Conservation (phyloP, 2,888 invertebrate species). For the Lithosia quadra region DNA sequence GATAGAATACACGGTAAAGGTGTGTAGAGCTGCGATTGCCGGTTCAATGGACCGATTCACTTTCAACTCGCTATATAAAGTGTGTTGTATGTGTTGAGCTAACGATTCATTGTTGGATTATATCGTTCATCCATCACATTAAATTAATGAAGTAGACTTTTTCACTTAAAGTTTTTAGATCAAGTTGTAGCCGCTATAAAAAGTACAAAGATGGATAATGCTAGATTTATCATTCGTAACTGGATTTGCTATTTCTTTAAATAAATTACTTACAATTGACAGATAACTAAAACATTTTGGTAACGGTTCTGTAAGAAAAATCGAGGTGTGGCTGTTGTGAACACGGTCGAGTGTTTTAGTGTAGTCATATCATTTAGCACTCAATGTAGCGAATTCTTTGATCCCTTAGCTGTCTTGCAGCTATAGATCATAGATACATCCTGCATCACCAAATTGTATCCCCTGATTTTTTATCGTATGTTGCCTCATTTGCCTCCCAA, state of each 20-base stretch:
- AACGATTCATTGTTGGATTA: conserved; percentile 18
- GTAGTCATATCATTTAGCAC: not conserved
- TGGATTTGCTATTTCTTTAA: not conserved
- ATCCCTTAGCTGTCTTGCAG: not conserved
- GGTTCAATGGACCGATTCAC: conserved; percentile 45
- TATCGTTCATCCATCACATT: conserved; percentile 6
- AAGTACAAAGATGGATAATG: not conserved
- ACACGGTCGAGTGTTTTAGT: not conserved
- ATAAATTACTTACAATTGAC: not conserved
- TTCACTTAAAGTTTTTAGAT: conserved; percentile 40
- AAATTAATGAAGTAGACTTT: conserved; percentile 7
- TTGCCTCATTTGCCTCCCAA: no score
- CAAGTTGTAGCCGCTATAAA: not conserved
- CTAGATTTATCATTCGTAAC: not conserved
- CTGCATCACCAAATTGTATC: no score
- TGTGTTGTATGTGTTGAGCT: conserved; percentile 23
- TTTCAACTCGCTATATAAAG: conserved; percentile 13
- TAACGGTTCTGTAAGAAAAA: not conserved
- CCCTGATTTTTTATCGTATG: no score
- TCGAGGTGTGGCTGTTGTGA: not conserved
- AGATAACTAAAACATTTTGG: not conserved
- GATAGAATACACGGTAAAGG: conserved; percentile 44
- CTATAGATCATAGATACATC: no score
- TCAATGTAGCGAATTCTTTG: not conserved
- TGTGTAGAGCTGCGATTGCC: conserved; percentile 36